phyloP scores from a whole-genome alignment of 2,888 invertebrate genomes.

The Poecilobothrus nobilitatus region DNA sequence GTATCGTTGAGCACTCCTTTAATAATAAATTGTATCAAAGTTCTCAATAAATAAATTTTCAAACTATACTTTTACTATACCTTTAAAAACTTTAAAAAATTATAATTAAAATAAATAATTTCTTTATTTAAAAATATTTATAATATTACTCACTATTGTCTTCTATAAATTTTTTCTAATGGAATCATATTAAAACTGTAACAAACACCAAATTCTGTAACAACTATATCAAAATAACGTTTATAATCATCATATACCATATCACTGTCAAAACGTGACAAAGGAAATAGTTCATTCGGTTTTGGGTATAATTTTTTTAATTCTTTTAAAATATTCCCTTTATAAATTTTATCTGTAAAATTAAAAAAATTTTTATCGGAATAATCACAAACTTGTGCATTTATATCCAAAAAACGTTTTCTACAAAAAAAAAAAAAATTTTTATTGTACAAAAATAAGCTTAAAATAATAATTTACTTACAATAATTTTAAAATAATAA shows the following conservation, averaged over 20 bases:
- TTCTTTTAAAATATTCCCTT: not conserved
- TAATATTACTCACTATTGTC: conserved; percentile 13
- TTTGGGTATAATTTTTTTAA: not conserved
- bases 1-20: too few relatives aligned
- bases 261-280: not conserved
- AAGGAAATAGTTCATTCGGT: not conserved
- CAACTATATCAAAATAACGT: conserved; percentile 1
- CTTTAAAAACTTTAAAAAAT: too few relatives aligned
- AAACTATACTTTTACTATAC: too few relatives aligned
- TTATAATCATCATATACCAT: not conserved
- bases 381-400: not conserved
- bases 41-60: too few relatives aligned
- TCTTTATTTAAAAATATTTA: too few relatives aligned
- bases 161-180: conserved; percentile 13
- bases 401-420: not conserved
- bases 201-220: conserved; percentile 15
- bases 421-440: too few relatives aligned
- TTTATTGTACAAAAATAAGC: not conserved
- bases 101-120: too few relatives aligned
- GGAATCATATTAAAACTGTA: conserved; percentile 14
- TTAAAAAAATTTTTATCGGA: conserved; percentile 9
- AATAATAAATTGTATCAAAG: too few relatives aligned
- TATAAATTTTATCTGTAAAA: conserved; percentile 12
- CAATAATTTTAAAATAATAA: not conserved
- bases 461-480: too few relatives aligned